Evolutionary conservation across 2,888 invertebrate species (phyloP).

Genomic region (Amblyjoppa fuscipennis): DNA sequence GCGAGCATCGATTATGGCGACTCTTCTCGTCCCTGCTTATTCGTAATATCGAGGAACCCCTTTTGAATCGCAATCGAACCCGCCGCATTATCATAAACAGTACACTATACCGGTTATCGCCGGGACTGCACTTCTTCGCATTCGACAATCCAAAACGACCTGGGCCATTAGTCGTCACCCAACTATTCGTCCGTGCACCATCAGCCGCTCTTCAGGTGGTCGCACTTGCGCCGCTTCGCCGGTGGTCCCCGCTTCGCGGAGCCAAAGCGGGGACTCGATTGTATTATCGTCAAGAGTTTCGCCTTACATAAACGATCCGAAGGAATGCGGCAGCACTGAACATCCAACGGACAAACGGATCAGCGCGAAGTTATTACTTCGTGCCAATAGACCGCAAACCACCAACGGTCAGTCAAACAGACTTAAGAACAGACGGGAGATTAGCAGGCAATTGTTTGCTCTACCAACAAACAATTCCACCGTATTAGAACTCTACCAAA

Average conservation of each 20-base stretch:
- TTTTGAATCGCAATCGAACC: slow-evolving; percentile 46
- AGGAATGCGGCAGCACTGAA: not conserved
- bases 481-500: too few relatives aligned
- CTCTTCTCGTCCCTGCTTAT: not conserved
- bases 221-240: slow-evolving; percentile 2
- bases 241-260: slow-evolving; percentile 22
- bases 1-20: slow-evolving; percentile 2
- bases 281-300: slow-evolving; percentile 10
- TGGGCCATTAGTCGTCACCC: not conserved
- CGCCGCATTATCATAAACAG: slow-evolving; percentile 5
- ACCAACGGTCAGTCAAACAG: too few relatives aligned
- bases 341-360: not conserved
- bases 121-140: not conserved
- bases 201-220: slow-evolving; percentile 20
- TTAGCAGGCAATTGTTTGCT: not conserved
- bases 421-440: not conserved
- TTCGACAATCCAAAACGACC: slow-evolving; percentile 20
- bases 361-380: slow-evolving; percentile 13
- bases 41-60: slow-evolving; percentile 16
- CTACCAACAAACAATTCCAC: too few relatives aligned
- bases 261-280: slow-evolving; percentile 13
- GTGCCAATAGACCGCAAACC: not conserved
- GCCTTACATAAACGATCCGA: slow-evolving; percentile 27
- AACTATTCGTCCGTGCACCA: slow-evolving; percentile 16
- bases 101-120: not conserved